Percentiles rank a stretch among this genome's conserved stretches.
Evolutionary conservation across 2,888 invertebrate genomes (phyloP).

Genomic region (Pyrochroa serraticornis): DNA sequence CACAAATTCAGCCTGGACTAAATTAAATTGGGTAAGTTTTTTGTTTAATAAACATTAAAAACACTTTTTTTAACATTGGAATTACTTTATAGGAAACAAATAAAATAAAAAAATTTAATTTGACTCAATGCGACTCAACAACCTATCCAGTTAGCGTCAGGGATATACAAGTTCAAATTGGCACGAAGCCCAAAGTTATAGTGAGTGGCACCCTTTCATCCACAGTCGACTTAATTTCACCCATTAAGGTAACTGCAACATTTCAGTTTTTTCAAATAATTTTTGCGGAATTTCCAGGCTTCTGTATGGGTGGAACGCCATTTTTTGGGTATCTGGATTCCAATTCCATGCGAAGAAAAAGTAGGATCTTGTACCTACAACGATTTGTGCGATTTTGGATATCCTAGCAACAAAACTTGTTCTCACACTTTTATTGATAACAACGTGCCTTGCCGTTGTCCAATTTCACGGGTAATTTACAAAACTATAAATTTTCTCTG

Average conservation of each 20-base stretch:
- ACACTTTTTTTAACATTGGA: no score
- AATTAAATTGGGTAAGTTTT: no score
- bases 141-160: conserved; percentile 9
- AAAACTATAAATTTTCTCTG: conserved; percentile 1
- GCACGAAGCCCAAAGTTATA: neutral
- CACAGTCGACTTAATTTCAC: conserved; percentile 30
- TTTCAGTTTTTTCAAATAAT: neutral
- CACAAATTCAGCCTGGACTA: no score
- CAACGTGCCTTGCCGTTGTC: conserved; percentile 45
- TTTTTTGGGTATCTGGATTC: conserved; percentile 37
- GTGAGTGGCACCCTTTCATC: conserved; percentile 36
- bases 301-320: conserved; percentile 34
- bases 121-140: no score
- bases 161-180: conserved; percentile 14
- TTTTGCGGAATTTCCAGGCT: conserved; percentile 30
- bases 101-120: no score
- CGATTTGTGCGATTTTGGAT: conserved; percentile 40
- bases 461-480: conserved; percentile 36
- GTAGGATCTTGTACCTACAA: conserved; percentile 42
- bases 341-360: conserved; percentile 39
- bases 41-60: no score
- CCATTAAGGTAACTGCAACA: conserved; percentile 33
- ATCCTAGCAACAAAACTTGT: conserved; percentile 35
- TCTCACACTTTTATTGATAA: conserved; percentile 35
- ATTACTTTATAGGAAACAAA: no score